phyloP scores from a whole-genome alignment of 1,140 invertebrate genomes.

The Choristoneura fumiferana region DNA sequence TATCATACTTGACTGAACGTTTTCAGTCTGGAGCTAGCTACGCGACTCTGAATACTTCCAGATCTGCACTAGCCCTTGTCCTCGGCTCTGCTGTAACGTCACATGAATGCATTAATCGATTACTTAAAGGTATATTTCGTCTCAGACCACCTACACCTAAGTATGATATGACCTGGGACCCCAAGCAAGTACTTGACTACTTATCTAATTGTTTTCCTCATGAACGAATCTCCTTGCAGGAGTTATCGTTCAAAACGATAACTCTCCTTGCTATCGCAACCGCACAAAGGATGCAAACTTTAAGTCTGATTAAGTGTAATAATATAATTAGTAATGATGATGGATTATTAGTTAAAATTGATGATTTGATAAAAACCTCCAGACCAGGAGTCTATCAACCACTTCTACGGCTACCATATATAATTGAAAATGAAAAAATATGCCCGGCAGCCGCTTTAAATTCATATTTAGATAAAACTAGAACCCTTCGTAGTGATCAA shows the following conservation, averaged over 20 bases:
- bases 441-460: constrained; percentile 21
- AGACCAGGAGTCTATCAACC: constrained; percentile 22
- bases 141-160: constrained; percentile 11
- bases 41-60: not conserved
- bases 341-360: not conserved
- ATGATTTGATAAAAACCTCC: constrained; percentile 25
- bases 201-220: not conserved
- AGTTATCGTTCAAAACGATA: constrained; percentile 13
- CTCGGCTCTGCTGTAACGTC: constrained; percentile 7
- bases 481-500: not conserved
- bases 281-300: constrained; percentile 21
- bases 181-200: constrained; percentile 4
- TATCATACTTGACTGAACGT: not conserved
- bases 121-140: constrained; percentile 6
- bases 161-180: constrained; percentile 6
- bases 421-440: constrained; percentile 20
- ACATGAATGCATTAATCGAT: constrained; percentile 10
- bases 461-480: constrained; percentile 21
- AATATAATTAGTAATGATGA: constrained; percentile 2
- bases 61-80: not conserved
- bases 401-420: constrained; percentile 19
- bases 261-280: constrained; percentile 18
- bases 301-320: constrained; percentile 16
- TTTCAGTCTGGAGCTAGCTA: constrained; percentile 5
- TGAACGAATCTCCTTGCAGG: not conserved